These are phyloP conservation scores for Acanthacorydalis orientalis DNA, from an alignment of 2,888 invertebrate species.

Conservation along the genomic window DNA sequence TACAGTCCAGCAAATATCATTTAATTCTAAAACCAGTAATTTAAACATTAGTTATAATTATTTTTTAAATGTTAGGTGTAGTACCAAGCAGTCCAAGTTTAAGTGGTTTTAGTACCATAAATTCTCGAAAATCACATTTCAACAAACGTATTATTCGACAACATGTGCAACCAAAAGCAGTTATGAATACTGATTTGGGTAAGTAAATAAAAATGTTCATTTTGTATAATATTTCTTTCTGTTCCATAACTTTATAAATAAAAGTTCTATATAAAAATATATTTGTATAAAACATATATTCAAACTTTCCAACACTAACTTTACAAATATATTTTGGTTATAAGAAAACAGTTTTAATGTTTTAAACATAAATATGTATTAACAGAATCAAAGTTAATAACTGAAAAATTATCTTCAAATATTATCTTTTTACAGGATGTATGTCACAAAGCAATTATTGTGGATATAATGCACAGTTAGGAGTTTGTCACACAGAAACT, in stretches of 20 bases:
- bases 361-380: too few relatives aligned
- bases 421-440: not conserved
- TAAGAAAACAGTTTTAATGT: too few relatives aligned
- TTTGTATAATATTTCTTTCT: not conserved
- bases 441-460: slow-evolving; percentile 2
- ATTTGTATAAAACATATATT: too few relatives aligned
- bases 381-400: too few relatives aligned
- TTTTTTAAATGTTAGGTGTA: not conserved
- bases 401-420: too few relatives aligned
- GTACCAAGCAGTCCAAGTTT: slow-evolving; percentile 30
- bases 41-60: too few relatives aligned
- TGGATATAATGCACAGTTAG: slow-evolving; percentile 13
- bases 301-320: too few relatives aligned
- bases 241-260: not conserved
- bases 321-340: too few relatives aligned
- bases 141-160: slow-evolving; percentile 28
- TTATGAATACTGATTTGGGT: not conserved
- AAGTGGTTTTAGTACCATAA: slow-evolving; percentile 36
- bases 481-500: slow-evolving; percentile 37
- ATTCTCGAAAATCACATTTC: slow-evolving; percentile 28
- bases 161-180: slow-evolving; percentile 27
- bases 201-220: not conserved
- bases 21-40: too few relatives aligned
- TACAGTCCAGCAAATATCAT: too few relatives aligned
- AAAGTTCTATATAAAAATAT: too few relatives aligned